phyloP scores from a whole-genome alignment of 2,113 vertebrate species.

The Suricata suricatta region DNA sequence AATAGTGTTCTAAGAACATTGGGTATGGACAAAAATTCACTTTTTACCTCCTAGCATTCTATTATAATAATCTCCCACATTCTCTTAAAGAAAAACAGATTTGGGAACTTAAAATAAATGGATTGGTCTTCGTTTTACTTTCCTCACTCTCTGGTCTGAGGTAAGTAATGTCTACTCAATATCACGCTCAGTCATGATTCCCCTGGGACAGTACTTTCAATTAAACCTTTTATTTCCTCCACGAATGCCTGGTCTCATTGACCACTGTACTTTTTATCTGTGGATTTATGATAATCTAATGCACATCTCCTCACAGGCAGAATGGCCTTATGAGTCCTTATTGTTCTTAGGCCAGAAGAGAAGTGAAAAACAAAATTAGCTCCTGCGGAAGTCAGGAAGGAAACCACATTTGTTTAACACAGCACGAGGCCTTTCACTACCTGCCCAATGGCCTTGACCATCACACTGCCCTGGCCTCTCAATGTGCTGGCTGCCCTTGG shows the following conservation, averaged over 20 bases:
- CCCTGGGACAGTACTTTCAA: slow-evolving; percentile 81
- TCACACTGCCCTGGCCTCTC: slow-evolving; percentile 80
- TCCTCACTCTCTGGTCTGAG: slow-evolving; percentile 47
- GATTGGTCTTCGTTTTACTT: slow-evolving; percentile 61
- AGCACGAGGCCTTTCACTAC: slow-evolving; percentile 87
- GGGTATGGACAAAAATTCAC: neutral
- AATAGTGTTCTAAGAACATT: neutral
- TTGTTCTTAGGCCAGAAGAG: slow-evolving; percentile 83
- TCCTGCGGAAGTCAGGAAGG: slow-evolving; percentile 85
- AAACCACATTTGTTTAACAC: slow-evolving; percentile 86
- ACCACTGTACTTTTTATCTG: slow-evolving; percentile 83
- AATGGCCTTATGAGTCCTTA: slow-evolving; percentile 83
- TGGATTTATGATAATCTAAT: slow-evolving; percentile 86
- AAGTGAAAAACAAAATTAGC: slow-evolving; percentile 83
- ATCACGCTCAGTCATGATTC: slow-evolving; percentile 72
- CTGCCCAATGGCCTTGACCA: slow-evolving; percentile 87
- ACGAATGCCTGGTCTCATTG: slow-evolving; percentile 79
- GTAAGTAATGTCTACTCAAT: slow-evolving; percentile 75
- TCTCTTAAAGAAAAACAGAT: slow-evolving; percentile 62
- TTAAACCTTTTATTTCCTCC: slow-evolving; percentile 85
- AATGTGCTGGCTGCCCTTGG: slow-evolving; percentile 85
- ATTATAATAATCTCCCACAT: neutral
- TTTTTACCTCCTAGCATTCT: neutral
- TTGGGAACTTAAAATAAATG: slow-evolving; percentile 48
- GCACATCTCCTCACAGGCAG: slow-evolving; percentile 81